A percentile compares a stretch with the other conserved stretches of the same genome.
phyloP scores from a whole-genome alignment of 2,888 invertebrate species.

The Thera britannica region DNA sequence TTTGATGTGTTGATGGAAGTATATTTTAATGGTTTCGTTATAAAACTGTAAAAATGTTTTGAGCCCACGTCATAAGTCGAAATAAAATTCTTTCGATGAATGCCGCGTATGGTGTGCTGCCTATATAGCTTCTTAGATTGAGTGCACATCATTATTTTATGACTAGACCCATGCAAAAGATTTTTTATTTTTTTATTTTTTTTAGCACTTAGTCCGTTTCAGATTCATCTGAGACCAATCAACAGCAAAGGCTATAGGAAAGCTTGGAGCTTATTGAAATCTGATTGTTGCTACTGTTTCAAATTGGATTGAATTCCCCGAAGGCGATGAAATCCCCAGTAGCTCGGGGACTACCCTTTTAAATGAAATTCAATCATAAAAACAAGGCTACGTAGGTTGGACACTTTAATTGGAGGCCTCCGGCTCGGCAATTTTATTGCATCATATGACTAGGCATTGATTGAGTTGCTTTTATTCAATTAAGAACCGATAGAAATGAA shows the following conservation, averaged over 20 bases:
- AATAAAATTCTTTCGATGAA: constrained; percentile 33
- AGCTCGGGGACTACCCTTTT: constrained; percentile 58
- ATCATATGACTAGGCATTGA: constrained; percentile 22
- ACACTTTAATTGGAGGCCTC: constrained; percentile 74
- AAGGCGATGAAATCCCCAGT: constrained; percentile 56
- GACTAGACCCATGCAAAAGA: neutral
- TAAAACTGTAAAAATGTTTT: constrained; percentile 58
- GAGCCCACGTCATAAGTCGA: constrained; percentile 30
- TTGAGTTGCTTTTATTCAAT: constrained; percentile 23
- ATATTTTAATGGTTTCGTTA: constrained; percentile 60
- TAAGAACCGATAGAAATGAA: constrained; percentile 16
- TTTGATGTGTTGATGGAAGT: constrained; percentile 66
- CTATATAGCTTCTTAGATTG: constrained; percentile 6
- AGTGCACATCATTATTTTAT: constrained; percentile 4
- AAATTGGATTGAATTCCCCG: constrained; percentile 59
- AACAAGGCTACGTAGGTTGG: constrained; percentile 60
- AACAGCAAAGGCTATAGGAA: constrained; percentile 12
- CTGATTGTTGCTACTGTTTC: constrained; percentile 66
- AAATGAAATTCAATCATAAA: constrained; percentile 72
- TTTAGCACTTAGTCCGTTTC: neutral
- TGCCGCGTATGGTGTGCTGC: constrained; percentile 20
- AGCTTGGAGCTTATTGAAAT: constrained; percentile 45
- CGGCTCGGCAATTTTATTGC: constrained; percentile 48
- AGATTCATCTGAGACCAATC: constrained; percentile 7
- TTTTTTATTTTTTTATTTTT: neutral